phyloP scores from a whole-genome alignment of 2,113 vertebrate species.

The Larimichthys polyactis region DNA sequence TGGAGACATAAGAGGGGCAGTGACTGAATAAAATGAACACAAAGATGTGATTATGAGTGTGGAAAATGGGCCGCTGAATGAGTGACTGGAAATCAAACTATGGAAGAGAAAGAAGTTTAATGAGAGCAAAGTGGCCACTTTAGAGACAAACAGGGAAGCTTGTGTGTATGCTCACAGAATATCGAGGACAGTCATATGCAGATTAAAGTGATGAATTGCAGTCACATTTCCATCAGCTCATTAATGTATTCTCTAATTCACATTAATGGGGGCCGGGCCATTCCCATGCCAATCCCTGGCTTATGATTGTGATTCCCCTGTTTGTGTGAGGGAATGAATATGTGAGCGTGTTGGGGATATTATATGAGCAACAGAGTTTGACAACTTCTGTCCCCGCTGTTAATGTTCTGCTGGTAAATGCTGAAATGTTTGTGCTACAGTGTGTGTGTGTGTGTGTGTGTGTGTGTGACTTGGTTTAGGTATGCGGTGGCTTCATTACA shows the following conservation, averaged over 20 bases:
- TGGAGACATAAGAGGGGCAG: constrained; percentile 9
- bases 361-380: constrained; percentile 25
- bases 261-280: constrained; percentile 35
- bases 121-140: constrained; percentile 23
- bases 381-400: constrained; percentile 22
- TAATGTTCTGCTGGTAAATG: constrained; percentile 19
- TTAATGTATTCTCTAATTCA: constrained; percentile 64
- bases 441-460: constrained; percentile 30
- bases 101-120: constrained; percentile 27
- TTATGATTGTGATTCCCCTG: constrained; percentile 48
- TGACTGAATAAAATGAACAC: not conserved
- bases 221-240: constrained; percentile 45
- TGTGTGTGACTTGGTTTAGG: constrained; percentile 53
- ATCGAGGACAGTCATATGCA: constrained; percentile 5
- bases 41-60: not conserved
- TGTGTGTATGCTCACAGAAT: constrained; percentile 21
- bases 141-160: not conserved
- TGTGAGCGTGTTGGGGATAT: constrained; percentile 13
- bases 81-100: constrained; percentile 5
- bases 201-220: not conserved
- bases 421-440: constrained; percentile 12
- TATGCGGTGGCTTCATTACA: constrained; percentile 65
- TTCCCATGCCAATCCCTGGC: constrained; percentile 38
- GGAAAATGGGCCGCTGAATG: not conserved
- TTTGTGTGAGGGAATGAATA: not conserved